Evolutionary conservation across 1,140 invertebrate species (phyloP).

Genomic region (Drosophila pruinosa): DNA sequence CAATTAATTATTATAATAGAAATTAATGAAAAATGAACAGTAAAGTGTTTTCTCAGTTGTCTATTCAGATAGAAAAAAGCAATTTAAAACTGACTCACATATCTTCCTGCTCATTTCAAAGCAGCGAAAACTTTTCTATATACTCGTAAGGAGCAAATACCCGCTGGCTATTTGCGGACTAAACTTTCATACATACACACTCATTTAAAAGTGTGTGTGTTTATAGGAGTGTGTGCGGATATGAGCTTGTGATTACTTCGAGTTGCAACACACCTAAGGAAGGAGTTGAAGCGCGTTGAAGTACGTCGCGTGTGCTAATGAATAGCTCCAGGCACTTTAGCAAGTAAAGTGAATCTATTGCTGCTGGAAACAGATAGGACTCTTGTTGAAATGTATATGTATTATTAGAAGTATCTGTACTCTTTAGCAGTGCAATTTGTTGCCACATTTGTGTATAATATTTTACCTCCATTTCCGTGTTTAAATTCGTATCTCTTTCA

Average conservation of each 20-base stretch:
- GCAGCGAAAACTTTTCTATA: slow-evolving; percentile 23
- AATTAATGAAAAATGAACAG: no score
- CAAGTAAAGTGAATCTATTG: slow-evolving; percentile 20
- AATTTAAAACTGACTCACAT: neutral
- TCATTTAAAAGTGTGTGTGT: neutral
- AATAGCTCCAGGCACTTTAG: slow-evolving; percentile 40
- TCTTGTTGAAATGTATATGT: neutral
- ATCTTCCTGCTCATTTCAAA: slow-evolving; percentile 15
- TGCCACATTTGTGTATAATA: neutral
- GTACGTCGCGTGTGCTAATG: slow-evolving; percentile 56
- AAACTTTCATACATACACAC: slow-evolving; percentile 22
- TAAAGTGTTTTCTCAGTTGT: no score
- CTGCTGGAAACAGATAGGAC: neutral
- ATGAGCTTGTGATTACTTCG: neutral
- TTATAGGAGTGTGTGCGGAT: neutral
- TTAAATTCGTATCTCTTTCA: slow-evolving; percentile 4
- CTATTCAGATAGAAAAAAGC: neutral
- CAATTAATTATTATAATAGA: neutral
- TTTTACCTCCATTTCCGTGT: neutral
- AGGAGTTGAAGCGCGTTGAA: slow-evolving; percentile 49
- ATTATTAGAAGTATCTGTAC: neutral
- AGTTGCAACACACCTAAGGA: slow-evolving; percentile 27
- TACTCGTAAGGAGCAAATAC: slow-evolving; percentile 13
- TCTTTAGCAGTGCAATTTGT: neutral
- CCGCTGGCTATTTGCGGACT: slow-evolving; percentile 60